These are phyloP conservation scores for Nothobranchius furzeri DNA, from an alignment of 2,113 vertebrate genomes.

Conservation along the genomic window DNA sequence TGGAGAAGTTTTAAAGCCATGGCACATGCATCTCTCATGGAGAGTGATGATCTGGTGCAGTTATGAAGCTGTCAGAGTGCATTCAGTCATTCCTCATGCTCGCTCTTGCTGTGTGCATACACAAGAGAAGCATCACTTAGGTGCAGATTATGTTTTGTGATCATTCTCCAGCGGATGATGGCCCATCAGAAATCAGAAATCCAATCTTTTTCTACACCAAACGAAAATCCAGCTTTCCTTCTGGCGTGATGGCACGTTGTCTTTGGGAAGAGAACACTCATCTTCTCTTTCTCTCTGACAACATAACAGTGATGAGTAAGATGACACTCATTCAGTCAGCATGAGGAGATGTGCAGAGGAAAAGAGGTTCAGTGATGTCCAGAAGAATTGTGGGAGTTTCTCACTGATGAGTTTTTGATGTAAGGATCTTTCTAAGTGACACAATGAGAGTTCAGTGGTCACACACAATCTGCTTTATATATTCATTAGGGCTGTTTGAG, in stretches of 20 bases:
- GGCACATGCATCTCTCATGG: no score
- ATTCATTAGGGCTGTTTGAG: constrained; percentile 56
- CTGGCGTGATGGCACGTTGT: constrained; percentile 3
- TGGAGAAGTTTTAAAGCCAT: no score
- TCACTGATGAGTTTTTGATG: constrained; percentile 34
- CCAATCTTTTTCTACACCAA: no score
- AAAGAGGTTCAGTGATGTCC: background rate
- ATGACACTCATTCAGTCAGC: background rate
- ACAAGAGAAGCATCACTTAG: no score
- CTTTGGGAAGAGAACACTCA: background rate
- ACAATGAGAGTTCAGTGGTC: constrained; percentile 18
- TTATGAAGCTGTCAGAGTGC: no score
- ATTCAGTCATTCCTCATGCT: no score
- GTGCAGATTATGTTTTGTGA: no score
- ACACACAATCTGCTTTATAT: constrained; percentile 61
- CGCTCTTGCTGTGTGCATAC: no score
- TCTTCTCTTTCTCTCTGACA: no score
- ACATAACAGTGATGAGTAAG: background rate
- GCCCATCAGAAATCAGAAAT: no score
- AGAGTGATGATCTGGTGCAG: no score
- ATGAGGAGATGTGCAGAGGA: background rate
- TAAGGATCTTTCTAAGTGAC: constrained; percentile 22
- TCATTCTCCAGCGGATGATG: no score
- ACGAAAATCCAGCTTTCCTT: constrained; percentile 26
- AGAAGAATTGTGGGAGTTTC: constrained; percentile 24